Evolutionary conservation across 1,140 invertebrate species (phyloP), one percentile per base, ranked within the genome.

Genomic region (Holcopasites calliopsidis): DNA sequence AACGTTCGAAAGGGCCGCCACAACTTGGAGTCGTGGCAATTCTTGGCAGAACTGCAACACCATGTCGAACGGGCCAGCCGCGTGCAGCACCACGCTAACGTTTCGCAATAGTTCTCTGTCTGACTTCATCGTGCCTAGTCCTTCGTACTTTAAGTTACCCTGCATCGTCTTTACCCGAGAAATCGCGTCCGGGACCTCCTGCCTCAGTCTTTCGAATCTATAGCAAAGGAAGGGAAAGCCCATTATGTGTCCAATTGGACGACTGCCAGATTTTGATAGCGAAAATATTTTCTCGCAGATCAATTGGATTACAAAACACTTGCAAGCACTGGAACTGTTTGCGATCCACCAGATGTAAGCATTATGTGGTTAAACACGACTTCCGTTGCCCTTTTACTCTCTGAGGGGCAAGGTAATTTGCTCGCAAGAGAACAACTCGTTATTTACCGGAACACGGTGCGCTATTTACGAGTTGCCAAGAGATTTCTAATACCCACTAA

Each of bases 201-300:
- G 80, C 3, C 78, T 83, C 35, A 89, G 42, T 54, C 89, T 79
- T 28, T 87, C 87, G n/a, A 82, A 90, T 28, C 89, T 90, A 68
- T 23, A 71, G 47, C 57, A 23, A 23, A 42, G 16, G 31, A 28
- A 26, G 26, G 1, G 11, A 5, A 3, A 40, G 16, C n/a, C 18
- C 26, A 23, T 69, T 21, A 28, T 6, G 10, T 10, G 26, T 69
- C n/a, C 26, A 2, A 21, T 33, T 47, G 52, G n/a, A 70, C 28
- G 8, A 0, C 1, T 21, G 66, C 65, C 65, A 69, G 26, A 10
- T 5, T 44, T 28, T 1, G 26, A 5, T 38, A n/a, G 44, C n/a
- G n/a, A n/a, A n/a, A n/a, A n/a, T n/a, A n/a, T n/a, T n/a, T n/a
- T n/a, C n/a, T n/a, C n/a, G n/a, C n/a, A n/a, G n/a, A n/a, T n/a